Percentiles rank a stretch among this genome's conserved stretches.
Conservation (phyloP, 2,797 vertebrate species). For the Paratrypauchen microcephalus region DNA sequence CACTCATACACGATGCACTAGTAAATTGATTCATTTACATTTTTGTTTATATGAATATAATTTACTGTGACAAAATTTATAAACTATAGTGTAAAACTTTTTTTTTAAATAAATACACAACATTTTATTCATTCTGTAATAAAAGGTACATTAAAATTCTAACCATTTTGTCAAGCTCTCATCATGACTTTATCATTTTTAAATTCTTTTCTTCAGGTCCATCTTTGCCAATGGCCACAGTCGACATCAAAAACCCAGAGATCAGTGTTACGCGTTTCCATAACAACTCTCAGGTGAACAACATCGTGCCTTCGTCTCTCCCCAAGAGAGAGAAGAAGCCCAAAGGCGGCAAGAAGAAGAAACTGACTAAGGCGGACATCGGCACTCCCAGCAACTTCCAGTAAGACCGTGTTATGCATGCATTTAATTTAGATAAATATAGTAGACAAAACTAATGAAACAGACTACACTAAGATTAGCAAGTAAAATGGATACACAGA, state of each 20-base stretch:
- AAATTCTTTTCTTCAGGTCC: slow-evolving; percentile 75
- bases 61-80: no score
- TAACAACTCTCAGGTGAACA: slow-evolving; percentile 89
- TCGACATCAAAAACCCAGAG: slow-evolving; percentile 98
- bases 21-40: no score
- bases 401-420: slow-evolving; percentile 72
- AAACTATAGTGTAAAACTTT: no score
- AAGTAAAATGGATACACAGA: not conserved
- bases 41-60: no score
- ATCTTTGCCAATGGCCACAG: slow-evolving; percentile 91
- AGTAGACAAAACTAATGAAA: no score
- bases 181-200: not conserved
- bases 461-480: not conserved
- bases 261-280: slow-evolving; percentile 84
- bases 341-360: slow-evolving; percentile 92
- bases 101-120: no score
- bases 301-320: slow-evolving; percentile 86
- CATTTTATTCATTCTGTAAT: no score
- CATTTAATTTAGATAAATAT: not conserved
- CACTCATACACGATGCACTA: no score
- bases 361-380: slow-evolving; percentile 94
- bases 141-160: not conserved
- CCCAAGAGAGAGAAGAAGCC: slow-evolving; percentile 87
- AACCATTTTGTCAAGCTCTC: not conserved
- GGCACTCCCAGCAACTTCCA: slow-evolving; percentile 98